A percentile compares a stretch with the other conserved stretches of the same genome.
These are phyloP conservation scores for Penaeus vannamei DNA, from an alignment of 1,140 invertebrate species.

Conservation along the genomic window DNA sequence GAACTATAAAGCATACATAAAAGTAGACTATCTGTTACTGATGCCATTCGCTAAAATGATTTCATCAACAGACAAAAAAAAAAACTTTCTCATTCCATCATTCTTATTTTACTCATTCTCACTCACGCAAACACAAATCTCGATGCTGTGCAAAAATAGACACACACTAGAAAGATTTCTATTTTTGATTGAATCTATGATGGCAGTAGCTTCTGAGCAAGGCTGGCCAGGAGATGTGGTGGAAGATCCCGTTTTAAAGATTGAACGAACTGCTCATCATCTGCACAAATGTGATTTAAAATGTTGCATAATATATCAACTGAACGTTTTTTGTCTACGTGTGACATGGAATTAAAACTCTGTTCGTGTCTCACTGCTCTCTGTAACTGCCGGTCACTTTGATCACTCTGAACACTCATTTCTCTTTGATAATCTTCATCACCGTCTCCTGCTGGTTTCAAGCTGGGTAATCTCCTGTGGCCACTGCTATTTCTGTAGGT, in stretches of 20 bases:
- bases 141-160: no score
- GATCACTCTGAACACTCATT: constrained; percentile 1
- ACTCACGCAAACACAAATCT: no score
- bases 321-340: constrained; percentile 48
- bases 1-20: no score
- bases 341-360: neutral
- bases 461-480: neutral
- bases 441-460: no score
- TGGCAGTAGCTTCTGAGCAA: constrained; percentile 53
- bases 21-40: no score
- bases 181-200: constrained; percentile 27
- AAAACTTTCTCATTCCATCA: no score
- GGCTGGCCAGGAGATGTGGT: constrained; percentile 45
- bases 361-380: neutral
- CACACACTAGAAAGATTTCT: neutral
- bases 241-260: constrained; percentile 49
- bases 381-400: neutral
- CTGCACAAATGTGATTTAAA: constrained; percentile 54
- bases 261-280: constrained; percentile 43
- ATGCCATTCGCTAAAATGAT: no score
- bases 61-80: no score
- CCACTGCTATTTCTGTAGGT: neutral
- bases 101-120: no score
- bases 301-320: constrained; percentile 55
- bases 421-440: constrained; percentile 17